These are phyloP conservation scores for Agrotis clavis DNA, from an alignment of 2,888 invertebrate genomes.

Conservation along the genomic window DNA sequence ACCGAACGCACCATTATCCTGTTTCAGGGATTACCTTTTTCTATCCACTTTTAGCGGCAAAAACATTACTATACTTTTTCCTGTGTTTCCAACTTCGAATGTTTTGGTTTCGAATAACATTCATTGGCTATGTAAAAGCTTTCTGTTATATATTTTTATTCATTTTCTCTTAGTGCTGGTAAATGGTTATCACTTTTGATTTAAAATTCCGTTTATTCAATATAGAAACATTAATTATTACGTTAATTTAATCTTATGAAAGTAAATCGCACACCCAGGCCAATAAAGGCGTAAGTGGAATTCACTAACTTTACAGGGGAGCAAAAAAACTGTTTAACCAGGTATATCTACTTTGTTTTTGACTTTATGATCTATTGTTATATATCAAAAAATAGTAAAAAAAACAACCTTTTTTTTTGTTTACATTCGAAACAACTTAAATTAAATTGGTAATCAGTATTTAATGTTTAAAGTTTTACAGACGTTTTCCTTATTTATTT, in stretches of 20 bases:
- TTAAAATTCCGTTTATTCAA: background rate
- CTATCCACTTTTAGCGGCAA: slow-evolving; percentile 53
- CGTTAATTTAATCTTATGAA: slow-evolving; percentile 1
- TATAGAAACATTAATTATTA: background rate
- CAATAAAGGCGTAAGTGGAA: too few species aligned
- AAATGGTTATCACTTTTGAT: background rate
- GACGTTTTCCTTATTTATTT: too few species aligned
- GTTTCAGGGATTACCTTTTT: slow-evolving; percentile 59
- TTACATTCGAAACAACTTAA: too few species aligned
- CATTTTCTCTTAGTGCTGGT: slow-evolving; percentile 4
- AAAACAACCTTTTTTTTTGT: too few species aligned
- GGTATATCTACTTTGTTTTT: too few species aligned
- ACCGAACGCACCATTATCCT: slow-evolving; percentile 59
- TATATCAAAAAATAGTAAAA: too few species aligned
- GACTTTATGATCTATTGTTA: too few species aligned
- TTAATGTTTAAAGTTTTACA: too few species aligned
- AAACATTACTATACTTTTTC: slow-evolving; percentile 50
- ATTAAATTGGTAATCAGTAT: too few species aligned
- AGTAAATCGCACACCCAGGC: too few species aligned
- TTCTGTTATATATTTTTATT: background rate
- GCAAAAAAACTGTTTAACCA: too few species aligned
- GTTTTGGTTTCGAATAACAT: slow-evolving; percentile 34
- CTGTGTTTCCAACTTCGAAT: slow-evolving; percentile 25
- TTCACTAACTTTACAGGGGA: too few species aligned
- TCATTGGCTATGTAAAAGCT: slow-evolving; percentile 25